Evolutionary conservation across 2,888 invertebrate genomes (phyloP).

Genomic region (Rhagonycha lutea): DNA sequence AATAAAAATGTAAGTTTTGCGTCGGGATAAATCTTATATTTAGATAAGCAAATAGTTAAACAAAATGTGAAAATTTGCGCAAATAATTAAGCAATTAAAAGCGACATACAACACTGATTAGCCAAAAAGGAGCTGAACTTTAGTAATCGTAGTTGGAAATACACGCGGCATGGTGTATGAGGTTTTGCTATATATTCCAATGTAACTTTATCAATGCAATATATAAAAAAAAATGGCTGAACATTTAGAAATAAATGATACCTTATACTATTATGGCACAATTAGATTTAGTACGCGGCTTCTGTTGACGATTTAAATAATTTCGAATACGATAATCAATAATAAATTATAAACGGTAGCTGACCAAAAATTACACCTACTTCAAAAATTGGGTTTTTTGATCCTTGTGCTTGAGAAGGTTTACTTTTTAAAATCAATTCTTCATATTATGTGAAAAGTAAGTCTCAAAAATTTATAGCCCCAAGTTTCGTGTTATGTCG

Average conservation of each 20-base stretch:
- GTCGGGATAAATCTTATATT: background rate
- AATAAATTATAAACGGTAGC: background rate
- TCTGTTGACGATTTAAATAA: background rate
- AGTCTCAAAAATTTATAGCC: background rate
- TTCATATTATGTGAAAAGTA: background rate
- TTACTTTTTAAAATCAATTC: background rate
- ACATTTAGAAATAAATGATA: background rate
- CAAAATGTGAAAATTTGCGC: background rate
- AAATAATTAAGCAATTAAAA: background rate
- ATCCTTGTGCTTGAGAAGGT: background rate
- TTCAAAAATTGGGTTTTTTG: background rate
- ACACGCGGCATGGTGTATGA: background rate
- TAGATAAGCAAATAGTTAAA: background rate
- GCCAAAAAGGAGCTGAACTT: background rate
- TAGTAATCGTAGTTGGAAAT: background rate
- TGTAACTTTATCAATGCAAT: background rate
- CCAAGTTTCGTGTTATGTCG: background rate
- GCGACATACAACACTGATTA: background rate
- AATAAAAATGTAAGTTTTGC: background rate
- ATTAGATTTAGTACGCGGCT: slow-evolving; percentile 1
- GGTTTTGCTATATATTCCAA: background rate
- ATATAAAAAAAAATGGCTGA: background rate
- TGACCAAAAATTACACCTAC: background rate
- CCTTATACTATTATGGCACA: background rate
- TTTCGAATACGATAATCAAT: background rate